Evolutionary conservation across 2,888 invertebrate genomes (phyloP), one percentile per base, ranked within the genome.

Genomic region (Drosophila gaucha): DNA sequence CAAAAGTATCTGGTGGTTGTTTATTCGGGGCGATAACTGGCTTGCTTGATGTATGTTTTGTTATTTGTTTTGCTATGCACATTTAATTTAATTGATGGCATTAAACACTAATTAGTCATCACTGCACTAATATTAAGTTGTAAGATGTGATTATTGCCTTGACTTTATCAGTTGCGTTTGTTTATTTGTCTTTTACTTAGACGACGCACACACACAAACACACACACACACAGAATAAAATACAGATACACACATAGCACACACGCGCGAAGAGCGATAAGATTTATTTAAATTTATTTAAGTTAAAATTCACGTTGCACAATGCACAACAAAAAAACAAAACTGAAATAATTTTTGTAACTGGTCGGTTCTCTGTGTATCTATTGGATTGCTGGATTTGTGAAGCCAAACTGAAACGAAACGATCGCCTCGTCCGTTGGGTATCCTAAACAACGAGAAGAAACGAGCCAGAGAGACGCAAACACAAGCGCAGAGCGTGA

Each of bases 341-440:
- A 49, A 75, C 79, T 78, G 58, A 76, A 83, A 62, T 67, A 47
- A 56, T 60, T 77, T 74, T 60, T 74, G 36, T 65, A 57, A 41
- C 60, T 60, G 46, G 33, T 62, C 54, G 39, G 79, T 80, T 82
- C 86, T 80, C 89, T 90, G 85, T 89, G 90, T 88, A 89, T 89
- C 90, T 90, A 88, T 89, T 80, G 89, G 89, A 89, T 90, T 84
- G 90, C 82, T 89, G 88, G 86, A 87, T 86, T 80, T 78, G 80
- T 85, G 70, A 85, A 90, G 85, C 74, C 84, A 88, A 89, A 90
- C 90, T 90, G 89, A 90, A 90, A 90, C 84, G 90, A 89, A 90
- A 88, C 89, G 90, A 90, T 86, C 80, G 83, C 66, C 52, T 71
- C 73, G 74, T 84, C 76, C 80, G 83, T 69, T 74, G 87, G 71